Conservation (phyloP, 2,888 invertebrate species). For the Acleris laterana region DNA sequence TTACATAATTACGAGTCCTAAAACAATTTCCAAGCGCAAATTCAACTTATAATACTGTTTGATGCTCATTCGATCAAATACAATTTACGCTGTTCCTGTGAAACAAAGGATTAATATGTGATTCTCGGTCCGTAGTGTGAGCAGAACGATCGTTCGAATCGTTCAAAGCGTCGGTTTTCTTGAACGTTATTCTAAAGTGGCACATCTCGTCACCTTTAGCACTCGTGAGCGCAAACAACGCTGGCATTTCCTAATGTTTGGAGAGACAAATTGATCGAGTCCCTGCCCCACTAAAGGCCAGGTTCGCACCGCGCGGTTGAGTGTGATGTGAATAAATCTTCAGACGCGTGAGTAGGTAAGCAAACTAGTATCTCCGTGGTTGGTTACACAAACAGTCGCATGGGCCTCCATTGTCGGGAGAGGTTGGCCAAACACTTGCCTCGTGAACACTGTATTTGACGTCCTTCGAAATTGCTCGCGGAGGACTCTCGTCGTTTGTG, state of each 20-base stretch:
- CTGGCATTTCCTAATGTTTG: conserved; percentile 32
- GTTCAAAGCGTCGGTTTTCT: conserved; percentile 9
- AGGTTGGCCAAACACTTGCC: conserved; percentile 66
- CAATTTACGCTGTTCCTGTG: background rate
- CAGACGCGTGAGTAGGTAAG: conserved; percentile 54
- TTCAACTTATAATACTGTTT: conserved; percentile 8
- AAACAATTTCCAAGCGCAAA: conserved; percentile 11
- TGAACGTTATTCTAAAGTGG: conserved; percentile 17
- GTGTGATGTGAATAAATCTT: conserved; percentile 55
- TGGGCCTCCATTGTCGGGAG: conserved; percentile 59
- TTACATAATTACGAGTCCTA: conserved; percentile 13
- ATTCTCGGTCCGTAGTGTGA: background rate
- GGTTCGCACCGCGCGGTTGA: conserved; percentile 33
- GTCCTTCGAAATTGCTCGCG: conserved; percentile 62
- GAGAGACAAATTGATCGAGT: conserved; percentile 38
- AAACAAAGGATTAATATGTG: background rate
- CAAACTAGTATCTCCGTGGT: conserved; percentile 52
- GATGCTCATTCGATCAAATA: background rate
- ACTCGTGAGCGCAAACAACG: conserved; percentile 32
- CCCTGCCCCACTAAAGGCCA: conserved; percentile 31
- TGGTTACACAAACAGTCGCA: conserved; percentile 56
- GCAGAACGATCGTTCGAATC: conserved; percentile 18
- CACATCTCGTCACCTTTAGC: conserved; percentile 31
- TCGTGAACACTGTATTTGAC: conserved; percentile 64
- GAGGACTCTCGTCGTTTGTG: conserved; percentile 54